Evolutionary conservation across 2,888 invertebrate genomes (phyloP).

Genomic region (Tetragnatha montana): DNA sequence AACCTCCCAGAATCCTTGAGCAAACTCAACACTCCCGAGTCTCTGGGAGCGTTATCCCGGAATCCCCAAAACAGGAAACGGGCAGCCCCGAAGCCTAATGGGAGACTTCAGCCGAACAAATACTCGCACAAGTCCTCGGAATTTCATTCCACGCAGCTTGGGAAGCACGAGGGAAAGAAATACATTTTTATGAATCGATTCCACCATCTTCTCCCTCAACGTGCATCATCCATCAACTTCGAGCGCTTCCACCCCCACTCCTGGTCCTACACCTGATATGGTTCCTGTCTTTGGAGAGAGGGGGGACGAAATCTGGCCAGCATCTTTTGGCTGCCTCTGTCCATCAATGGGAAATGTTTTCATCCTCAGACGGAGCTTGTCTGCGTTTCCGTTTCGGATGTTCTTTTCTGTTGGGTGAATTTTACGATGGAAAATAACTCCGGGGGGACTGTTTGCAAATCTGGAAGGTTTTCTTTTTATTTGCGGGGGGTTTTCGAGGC

Average conservation of each 20-base stretch:
- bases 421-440: constrained; percentile 41
- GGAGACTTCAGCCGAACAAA: constrained; percentile 33
- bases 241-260: constrained; percentile 38
- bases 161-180: constrained; percentile 42
- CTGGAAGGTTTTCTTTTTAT: background rate
- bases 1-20: too few relatives aligned
- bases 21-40: too few relatives aligned
- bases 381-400: constrained; percentile 54
- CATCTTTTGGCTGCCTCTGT: constrained; percentile 66
- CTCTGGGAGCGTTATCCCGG: too few relatives aligned
- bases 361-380: constrained; percentile 63
- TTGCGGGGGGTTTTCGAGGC: background rate
- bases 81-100: constrained; percentile 12
- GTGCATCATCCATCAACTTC: constrained; percentile 64
- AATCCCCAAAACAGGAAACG: background rate
- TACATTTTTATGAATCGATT: constrained; percentile 67
- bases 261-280: constrained; percentile 53
- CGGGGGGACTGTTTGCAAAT: constrained; percentile 50
- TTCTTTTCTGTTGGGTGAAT: constrained; percentile 51
- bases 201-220: constrained; percentile 53
- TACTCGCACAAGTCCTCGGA: constrained; percentile 21
- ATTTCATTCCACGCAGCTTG: constrained; percentile 43
- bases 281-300: constrained; percentile 7
- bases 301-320: constrained; percentile 52
- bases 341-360: constrained; percentile 63